Conservation (phyloP, 2,888 invertebrate genomes). For the Sabatieria punctata region DNA sequence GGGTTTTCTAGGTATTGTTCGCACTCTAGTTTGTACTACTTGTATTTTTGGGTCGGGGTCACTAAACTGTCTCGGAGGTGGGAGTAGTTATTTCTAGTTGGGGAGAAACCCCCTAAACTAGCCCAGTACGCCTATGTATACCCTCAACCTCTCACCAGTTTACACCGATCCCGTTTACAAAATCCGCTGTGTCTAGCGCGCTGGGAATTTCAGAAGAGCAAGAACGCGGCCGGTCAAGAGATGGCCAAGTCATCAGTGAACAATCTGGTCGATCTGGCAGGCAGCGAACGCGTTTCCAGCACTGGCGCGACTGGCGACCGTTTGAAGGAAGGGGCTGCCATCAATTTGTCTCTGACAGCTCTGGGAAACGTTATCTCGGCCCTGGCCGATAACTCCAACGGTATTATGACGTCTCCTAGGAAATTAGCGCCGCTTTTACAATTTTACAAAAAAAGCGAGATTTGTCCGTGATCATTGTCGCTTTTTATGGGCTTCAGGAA, state of each 20-base stretch:
- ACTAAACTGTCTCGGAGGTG: too few species aligned
- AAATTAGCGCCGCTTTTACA: too few species aligned
- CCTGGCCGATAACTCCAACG: slow-evolving; percentile 28
- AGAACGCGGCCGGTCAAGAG: slow-evolving; percentile 37
- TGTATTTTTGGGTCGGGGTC: too few species aligned
- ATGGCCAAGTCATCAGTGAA: slow-evolving; percentile 37
- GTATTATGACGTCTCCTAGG: too few species aligned
- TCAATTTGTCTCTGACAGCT: slow-evolving; percentile 38
- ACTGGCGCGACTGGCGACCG: slow-evolving; percentile 40
- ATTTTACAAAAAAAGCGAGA: too few species aligned
- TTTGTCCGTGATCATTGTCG: too few species aligned
- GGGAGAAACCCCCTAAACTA: too few species aligned
- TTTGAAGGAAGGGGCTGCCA: slow-evolving; percentile 40
- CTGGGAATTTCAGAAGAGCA: slow-evolving; percentile 38
- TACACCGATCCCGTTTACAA: not conserved
- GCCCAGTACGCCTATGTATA: too few species aligned
- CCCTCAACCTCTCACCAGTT: too few species aligned
- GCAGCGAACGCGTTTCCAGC: slow-evolving; percentile 39
- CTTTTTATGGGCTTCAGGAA: slow-evolving; percentile 6
- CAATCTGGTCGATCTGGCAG: slow-evolving; percentile 42
- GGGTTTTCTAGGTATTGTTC: too few species aligned
- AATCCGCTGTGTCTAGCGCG: not conserved
- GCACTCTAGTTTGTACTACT: too few species aligned
- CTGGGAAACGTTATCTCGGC: slow-evolving; percentile 40
- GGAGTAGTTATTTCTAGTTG: too few species aligned